phyloP scores from a whole-genome alignment of 2,113 vertebrate species.

The Myiozetetes cayanensis region DNA sequence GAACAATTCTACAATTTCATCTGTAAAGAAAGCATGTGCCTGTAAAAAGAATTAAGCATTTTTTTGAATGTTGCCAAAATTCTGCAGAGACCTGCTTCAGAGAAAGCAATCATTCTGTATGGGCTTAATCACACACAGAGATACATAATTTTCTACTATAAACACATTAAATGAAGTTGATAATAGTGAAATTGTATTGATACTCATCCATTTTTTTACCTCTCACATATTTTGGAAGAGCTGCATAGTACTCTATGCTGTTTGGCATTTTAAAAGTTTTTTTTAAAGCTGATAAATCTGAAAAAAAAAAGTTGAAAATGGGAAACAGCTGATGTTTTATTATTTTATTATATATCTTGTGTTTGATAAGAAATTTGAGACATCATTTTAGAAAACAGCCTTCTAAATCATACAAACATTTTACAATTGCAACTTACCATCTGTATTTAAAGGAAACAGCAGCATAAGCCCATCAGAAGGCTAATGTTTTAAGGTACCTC shows the following conservation, averaged over 20 bases:
- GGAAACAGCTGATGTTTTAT: background rate
- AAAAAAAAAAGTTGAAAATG: constrained; percentile 6
- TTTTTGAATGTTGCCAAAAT: constrained; percentile 17
- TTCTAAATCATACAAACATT: constrained; percentile 12
- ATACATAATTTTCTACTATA: background rate
- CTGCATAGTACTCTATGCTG: background rate
- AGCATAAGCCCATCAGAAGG: constrained; percentile 20
- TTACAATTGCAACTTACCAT: constrained; percentile 28
- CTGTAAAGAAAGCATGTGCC: background rate
- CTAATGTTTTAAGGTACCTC: background rate
- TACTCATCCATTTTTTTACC: background rate
- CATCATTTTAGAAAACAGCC: background rate
- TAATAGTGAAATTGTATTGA: background rate
- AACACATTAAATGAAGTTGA: background rate
- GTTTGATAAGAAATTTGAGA: constrained; percentile 3
- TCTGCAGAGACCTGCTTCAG: background rate
- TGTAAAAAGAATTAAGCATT: background rate
- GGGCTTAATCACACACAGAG: background rate
- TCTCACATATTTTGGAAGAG: background rate
- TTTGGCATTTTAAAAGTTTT: background rate
- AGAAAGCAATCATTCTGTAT: constrained; percentile 1
- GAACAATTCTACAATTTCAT: background rate
- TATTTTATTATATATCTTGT: constrained; percentile 3
- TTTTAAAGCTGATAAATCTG: background rate
- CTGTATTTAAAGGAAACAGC: constrained; percentile 32